Conservation (phyloP, 30 jellyfish, hydroid and myxozoan species). For the Pseudorhiza aurosa region DNA sequence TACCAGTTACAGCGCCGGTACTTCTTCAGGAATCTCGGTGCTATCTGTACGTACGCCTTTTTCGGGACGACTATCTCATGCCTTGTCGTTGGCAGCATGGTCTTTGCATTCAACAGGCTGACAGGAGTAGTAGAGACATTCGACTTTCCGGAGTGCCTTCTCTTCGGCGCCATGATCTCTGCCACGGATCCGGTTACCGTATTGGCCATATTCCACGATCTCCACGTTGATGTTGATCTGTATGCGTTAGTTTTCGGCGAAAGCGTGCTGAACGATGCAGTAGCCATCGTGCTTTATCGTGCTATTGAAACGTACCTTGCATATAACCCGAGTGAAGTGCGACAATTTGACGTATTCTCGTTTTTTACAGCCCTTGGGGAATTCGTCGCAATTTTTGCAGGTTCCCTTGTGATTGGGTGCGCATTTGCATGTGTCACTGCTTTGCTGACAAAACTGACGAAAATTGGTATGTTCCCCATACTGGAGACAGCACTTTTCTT, state of each 20-base stretch:
- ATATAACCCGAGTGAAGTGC: conserved; percentile 95
- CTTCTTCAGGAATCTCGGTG: conserved; percentile 97
- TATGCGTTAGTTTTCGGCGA: conserved; percentile 99
- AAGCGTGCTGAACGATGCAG: conserved; percentile 99
- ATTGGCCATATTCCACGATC: conserved; percentile 96
- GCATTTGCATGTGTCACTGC: conserved; percentile 98
- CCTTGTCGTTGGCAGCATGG: conserved; percentile 89
- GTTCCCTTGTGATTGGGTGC: conserved; percentile 94
- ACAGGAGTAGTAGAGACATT: conserved; percentile 94
- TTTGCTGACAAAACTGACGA: conserved; percentile 92
- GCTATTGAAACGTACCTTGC: conserved; percentile 98
- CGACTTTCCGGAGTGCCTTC: conserved; percentile 96
- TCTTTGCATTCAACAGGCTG: conserved; percentile 78
- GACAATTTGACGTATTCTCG: conserved; percentile 92
- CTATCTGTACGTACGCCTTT: conserved; percentile 98
- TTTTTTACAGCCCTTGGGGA: conserved; percentile 97
- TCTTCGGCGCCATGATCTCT: conserved; percentile 99
- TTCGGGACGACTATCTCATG: conserved; percentile 97
- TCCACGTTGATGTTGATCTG: conserved; percentile 97
- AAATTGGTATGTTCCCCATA: conserved; percentile 99
- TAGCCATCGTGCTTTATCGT: conserved; percentile 97
- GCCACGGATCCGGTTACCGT: conserved; percentile 99
- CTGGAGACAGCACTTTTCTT: conserved; percentile 97
- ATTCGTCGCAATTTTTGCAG: conserved; percentile 94
- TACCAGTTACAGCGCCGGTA: conserved; percentile 93